Evolutionary conservation across 2,113 vertebrate species (phyloP), one percentile per base, ranked within the genome.

Genomic region (Lota lota): DNA sequence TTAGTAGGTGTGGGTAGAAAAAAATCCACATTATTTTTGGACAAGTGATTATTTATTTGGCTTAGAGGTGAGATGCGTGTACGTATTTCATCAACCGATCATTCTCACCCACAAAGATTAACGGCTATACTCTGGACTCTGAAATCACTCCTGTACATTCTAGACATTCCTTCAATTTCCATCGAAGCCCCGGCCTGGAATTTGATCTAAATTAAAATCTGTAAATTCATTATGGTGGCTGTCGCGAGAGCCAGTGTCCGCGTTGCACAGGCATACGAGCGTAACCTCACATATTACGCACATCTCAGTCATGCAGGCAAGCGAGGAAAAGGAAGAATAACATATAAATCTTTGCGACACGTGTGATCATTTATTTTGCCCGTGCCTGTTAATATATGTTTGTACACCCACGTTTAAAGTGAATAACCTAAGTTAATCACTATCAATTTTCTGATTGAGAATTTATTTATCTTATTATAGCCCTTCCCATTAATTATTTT

Each of bases 161-260:
- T 59, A 73, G 69, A 22, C 62, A 15, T 70, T 57, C 20, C 33
- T 22, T 63, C 61, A 75, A 76, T 81, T 73, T 70, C 64, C 18
- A 61, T 1, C 22, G 1, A 24, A 54, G 57, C 67, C 58, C 66
- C 64, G 73, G 59, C 69, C 54, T 40, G 66, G 75, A 74, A 68
- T 68, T 22, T 0, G 17, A 86, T 80, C 77, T 80, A 86, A 83
- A 86, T 86, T 80, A 83, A 80, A 82, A 82, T 80, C 75, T 73
- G 76, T 78, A 78, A 82, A 82, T 82, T 78, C 70, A 68, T 73
- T 75, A 76, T 20, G 68, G 63, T 61, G 36, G 36, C 18, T n/a
- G 36, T 28, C 10, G 33, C 33, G 33, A 16, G 62, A 16, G 62
- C 19, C 40, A 3, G 63, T 64, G 19, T 19, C 63, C 63, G 2